phyloP scores from a whole-genome alignment of 1,140 invertebrate species.

The Neocloeon triangulifer region DNA sequence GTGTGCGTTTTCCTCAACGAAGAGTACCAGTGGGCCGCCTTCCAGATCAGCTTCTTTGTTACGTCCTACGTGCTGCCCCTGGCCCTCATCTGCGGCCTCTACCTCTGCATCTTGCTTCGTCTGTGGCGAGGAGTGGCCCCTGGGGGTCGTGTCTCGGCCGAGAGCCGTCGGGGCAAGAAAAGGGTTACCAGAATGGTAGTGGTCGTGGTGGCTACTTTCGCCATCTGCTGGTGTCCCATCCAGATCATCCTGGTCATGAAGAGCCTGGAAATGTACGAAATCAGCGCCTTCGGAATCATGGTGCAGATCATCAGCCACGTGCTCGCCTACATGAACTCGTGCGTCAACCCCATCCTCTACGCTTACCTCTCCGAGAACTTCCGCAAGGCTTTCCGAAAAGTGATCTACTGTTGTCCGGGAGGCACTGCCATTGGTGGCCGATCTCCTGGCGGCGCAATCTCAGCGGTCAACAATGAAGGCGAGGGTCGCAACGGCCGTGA shows the following conservation, averaged over 20 bases:
- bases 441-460: not conserved
- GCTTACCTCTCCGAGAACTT: constrained; percentile 77
- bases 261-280: constrained; percentile 42
- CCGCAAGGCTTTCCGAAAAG: constrained; percentile 55
- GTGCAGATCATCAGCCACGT: constrained; percentile 69
- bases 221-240: constrained; percentile 87
- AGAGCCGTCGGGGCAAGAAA: constrained; percentile 59
- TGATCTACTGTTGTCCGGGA: constrained; percentile 23
- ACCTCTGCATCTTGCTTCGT: constrained; percentile 71
- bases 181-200: constrained; percentile 84
- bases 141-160: constrained; percentile 39
- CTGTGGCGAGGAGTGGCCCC: constrained; percentile 63
- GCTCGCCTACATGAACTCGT: constrained; percentile 86
- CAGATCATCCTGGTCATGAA: constrained; percentile 65
- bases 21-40: constrained; percentile 42
- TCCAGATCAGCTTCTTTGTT: constrained; percentile 53
- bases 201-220: constrained; percentile 84
- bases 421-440: constrained; percentile 12
- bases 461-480: not conserved
- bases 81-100: constrained; percentile 69
- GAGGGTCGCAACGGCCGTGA: no score
- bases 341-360: constrained; percentile 90
- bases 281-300: constrained; percentile 33
- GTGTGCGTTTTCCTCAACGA: constrained; percentile 38
- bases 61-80: constrained; percentile 70